Percentiles rank a stretch among this genome's conserved stretches.
phyloP scores from a whole-genome alignment of 1,140 invertebrate species.

The Anoplolepis gracilipes region DNA sequence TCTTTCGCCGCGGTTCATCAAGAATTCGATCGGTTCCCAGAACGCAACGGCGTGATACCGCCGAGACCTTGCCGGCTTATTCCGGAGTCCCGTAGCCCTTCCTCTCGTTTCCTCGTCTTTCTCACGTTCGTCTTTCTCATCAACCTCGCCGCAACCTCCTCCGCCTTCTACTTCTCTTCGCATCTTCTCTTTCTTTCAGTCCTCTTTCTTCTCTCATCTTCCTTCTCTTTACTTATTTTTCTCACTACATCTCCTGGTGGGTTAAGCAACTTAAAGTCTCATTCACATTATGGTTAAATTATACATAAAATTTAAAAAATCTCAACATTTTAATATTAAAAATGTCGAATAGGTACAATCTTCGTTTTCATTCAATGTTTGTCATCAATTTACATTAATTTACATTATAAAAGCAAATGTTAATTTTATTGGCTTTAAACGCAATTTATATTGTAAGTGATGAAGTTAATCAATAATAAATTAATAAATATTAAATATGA shows the following conservation, averaged over 20 bases:
- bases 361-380: neutral
- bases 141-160: conserved; percentile 61
- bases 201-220: conserved; percentile 45
- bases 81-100: conserved; percentile 49
- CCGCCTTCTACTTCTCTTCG: conserved; percentile 51
- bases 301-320: neutral
- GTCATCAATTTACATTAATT: neutral
- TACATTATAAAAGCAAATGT: neutral
- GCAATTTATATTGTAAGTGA: neutral
- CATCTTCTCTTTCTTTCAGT: conserved; percentile 54
- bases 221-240: conserved; percentile 43
- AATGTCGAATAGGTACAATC: too few species aligned
- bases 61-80: conserved; percentile 67
- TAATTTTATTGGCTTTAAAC: neutral
- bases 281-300: conserved; percentile 9
- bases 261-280: conserved; percentile 13
- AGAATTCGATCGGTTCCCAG: conserved; percentile 77
- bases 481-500: neutral
- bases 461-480: neutral
- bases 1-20: conserved; percentile 60
- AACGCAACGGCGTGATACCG: conserved; percentile 71
- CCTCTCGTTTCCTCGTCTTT: conserved; percentile 68
- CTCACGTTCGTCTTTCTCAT: conserved; percentile 63
- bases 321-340: neutral
- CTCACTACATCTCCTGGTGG: neutral